Evolutionary conservation across 2,888 invertebrate species (phyloP), one percentile per base, ranked within the genome.

Genomic region (Cephus nigrinus): DNA sequence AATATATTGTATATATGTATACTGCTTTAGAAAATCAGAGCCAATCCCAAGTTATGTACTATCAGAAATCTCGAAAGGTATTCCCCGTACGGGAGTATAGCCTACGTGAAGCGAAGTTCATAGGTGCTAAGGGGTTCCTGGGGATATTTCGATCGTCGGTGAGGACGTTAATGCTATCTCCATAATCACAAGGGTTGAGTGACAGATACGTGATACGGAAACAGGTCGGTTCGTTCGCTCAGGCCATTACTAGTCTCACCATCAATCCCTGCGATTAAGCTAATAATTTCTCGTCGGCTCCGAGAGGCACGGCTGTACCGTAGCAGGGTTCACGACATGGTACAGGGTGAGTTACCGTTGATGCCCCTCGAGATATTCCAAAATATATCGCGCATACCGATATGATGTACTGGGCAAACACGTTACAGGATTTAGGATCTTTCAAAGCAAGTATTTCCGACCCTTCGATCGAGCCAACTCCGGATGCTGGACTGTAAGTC

Each of bases 211-310:
- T 83, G 82, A 83, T 74, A 78, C 83, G 78, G 83, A 83, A 82
- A 82, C 80, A 79, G 82, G 79, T 80, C 80, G 80, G 81, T 79
- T 83, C 78, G 80, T 76, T 82, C 79, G 75, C 75, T 33, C 80
- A 76, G 73, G 75, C 79, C 80, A 80, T 80, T 83, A 76, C 83
- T 78, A 80, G 82, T 81, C 80, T 78, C 72, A 80, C 81, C 82
- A 84, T 84, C 84, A 85, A 85, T 85, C 83, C 82, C 82, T 73
- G 78, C 82, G 83, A 85, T 85, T 85, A 85, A 82, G 76, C 83
- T 83, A 85, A 85, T 85, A 82, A 85, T 85, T 85, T 83, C 81
- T 81, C 78, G 78, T 73, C 75, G 73, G 76, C 40, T 75, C 73
- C 72, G 68, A 55, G 30, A 71, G 72, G 68, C 31, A 73, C 55